Evolutionary conservation across 2,888 invertebrate species (phyloP), one percentile per base, ranked within the genome.

Genomic region (Eulithis testata): DNA sequence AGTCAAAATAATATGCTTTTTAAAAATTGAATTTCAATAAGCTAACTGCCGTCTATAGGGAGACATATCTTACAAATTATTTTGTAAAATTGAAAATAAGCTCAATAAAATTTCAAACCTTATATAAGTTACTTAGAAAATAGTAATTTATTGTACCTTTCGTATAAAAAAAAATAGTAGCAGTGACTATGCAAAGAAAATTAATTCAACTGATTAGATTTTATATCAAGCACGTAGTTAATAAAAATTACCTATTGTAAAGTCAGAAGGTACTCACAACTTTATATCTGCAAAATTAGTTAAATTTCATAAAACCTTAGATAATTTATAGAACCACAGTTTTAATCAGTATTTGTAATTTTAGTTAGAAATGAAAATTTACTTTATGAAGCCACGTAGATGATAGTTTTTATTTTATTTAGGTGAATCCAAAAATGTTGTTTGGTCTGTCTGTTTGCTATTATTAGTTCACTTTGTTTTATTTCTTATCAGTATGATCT

Each of bases 1-100:
- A 31, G 44, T 60, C 31, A 47, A 43, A 14, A 53, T 12, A 14
- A 53, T 12, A 8, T 51, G 43, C 14, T 65, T 52, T 50, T 61
- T 45, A 49, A 55, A 57, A 60, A 57, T 69, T 60, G 47, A 40
- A 51, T 63, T 65, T 54, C 45, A 44, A 60, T 62, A 56, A 14
- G 44, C 11, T 49, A 6, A 57, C 49, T 60, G 45, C 27, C 44
- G 54, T 45, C 44, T 51, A 44, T 5, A 21, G 55, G 56, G 63
- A 60, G 37, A 11, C 49, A 62, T 68, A 31, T 68, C 21, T 31
- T 31, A 31, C 31, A 31, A 31, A 31, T 31, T 31, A 31, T 31
- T 4, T 31, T 31, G 21, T 31, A 0, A 31, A 31, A 31, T 31
- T 31, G 31, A 31, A 31, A 31, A 31, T 4, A 31, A 2, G 31